phyloP scores from a whole-genome alignment of 2,888 invertebrate species.

The Lydus trimaculatus region DNA sequence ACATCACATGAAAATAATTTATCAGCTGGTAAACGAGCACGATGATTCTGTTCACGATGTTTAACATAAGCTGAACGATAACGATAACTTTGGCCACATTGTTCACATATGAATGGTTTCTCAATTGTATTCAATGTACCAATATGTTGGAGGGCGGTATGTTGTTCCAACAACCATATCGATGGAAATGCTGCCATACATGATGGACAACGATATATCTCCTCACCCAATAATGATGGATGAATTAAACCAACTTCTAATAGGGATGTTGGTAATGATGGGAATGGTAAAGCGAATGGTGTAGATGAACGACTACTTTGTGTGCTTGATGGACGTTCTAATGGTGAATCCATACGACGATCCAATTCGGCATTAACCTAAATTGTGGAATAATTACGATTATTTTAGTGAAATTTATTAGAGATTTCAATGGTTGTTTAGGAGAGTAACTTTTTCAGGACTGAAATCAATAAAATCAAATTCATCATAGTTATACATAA shows the following conservation, averaged over 20 bases:
- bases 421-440: conserved; percentile 17
- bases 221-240: conserved; percentile 57
- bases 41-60: conserved; percentile 89
- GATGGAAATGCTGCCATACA: conserved; percentile 89
- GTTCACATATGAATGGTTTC: conserved; percentile 90
- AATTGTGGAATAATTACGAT: not conserved
- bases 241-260: conserved; percentile 65
- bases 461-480: not conserved
- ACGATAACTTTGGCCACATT: conserved; percentile 87
- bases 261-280: conserved; percentile 64
- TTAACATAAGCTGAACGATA: conserved; percentile 86
- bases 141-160: conserved; percentile 85
- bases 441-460: not conserved
- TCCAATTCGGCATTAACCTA: not conserved
- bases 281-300: conserved; percentile 65
- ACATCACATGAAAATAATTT: conserved; percentile 91
- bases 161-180: conserved; percentile 86
- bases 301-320: conserved; percentile 64
- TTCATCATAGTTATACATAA: conserved; percentile 40
- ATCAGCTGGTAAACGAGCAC: conserved; percentile 85
- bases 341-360: conserved; percentile 50
- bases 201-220: conserved; percentile 70
- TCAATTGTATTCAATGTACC: conserved; percentile 68
- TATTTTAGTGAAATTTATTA: not conserved
- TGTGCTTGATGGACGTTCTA: conserved; percentile 58